phyloP scores from a whole-genome alignment of 1,140 invertebrate species.

The Cotesia vestalis region DNA sequence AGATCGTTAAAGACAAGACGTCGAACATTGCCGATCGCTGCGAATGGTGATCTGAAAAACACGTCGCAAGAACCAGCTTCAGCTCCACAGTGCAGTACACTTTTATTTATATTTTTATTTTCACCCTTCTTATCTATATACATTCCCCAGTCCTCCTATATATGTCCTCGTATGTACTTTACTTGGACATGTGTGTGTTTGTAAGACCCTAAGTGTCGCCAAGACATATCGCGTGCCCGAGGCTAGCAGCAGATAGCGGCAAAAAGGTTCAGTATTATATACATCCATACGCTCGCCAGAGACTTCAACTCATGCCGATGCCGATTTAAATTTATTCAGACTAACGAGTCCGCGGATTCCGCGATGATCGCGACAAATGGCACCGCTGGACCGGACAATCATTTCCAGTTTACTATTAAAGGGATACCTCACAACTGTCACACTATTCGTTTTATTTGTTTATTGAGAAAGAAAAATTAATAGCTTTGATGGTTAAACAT shows the following conservation, averaged over 20 bases:
- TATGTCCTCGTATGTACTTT: slow-evolving; percentile 12
- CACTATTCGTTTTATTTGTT: no score
- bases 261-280: not conserved
- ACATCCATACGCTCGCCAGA: no score
- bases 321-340: slow-evolving; percentile 23
- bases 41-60: slow-evolving; percentile 5
- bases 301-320: not conserved
- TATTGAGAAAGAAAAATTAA: no score
- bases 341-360: slow-evolving; percentile 30
- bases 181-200: not conserved
- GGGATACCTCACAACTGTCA: no score
- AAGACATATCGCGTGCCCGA: slow-evolving; percentile 25
- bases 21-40: not conserved
- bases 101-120: slow-evolving; percentile 4
- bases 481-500: no score
- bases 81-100: not conserved
- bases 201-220: slow-evolving; percentile 19
- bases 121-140: not conserved
- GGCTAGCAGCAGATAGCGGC: slow-evolving; percentile 2
- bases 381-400: slow-evolving; percentile 8
- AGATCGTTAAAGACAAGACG: slow-evolving; percentile 9
- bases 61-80: slow-evolving; percentile 1
- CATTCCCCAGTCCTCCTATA: not conserved
- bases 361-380: slow-evolving; percentile 29
- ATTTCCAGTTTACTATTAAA: no score